phyloP scores from a whole-genome alignment of 2,888 invertebrate species.

The Aporophyla lueneburgensis region DNA sequence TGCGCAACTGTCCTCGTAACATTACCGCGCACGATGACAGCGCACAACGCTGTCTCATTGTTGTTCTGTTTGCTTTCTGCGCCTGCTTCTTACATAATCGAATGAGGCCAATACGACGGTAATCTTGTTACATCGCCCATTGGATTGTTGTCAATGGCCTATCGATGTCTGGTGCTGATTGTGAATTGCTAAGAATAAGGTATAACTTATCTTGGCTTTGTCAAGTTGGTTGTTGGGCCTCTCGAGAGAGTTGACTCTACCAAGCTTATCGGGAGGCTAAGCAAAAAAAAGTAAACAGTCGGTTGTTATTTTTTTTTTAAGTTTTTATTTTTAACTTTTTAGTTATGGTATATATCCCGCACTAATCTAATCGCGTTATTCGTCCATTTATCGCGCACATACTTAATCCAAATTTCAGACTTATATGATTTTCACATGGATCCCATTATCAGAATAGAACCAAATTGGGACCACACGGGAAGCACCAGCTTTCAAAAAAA shows the following conservation, averaged over 20 bases:
- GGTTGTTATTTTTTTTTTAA: too few species aligned
- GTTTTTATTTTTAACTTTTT: too few species aligned
- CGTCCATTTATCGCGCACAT: too few species aligned
- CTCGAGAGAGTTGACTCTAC: not conserved
- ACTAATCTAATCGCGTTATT: too few species aligned
- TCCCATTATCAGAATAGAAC: too few species aligned
- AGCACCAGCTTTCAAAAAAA: too few species aligned
- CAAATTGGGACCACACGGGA: too few species aligned
- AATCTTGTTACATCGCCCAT: slow-evolving; percentile 44
- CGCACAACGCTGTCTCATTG: slow-evolving; percentile 56
- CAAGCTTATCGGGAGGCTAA: not conserved
- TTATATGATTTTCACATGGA: too few species aligned
- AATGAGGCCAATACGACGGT: slow-evolving; percentile 42
- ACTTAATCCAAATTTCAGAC: too few species aligned
- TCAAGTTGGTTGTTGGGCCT: not conserved
- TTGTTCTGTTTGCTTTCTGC: slow-evolving; percentile 55
- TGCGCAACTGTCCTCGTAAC: slow-evolving; percentile 64
- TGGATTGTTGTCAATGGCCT: slow-evolving; percentile 17
- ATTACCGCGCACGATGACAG: slow-evolving; percentile 62
- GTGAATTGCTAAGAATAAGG: not conserved
- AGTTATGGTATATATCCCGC: too few species aligned
- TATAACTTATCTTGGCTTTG: slow-evolving; percentile 3
- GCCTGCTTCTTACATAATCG: slow-evolving; percentile 48
- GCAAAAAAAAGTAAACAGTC: too few species aligned
- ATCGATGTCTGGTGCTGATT: slow-evolving; percentile 23